Conservation (phyloP, 2,113 vertebrate genomes). For the Dromiciops gliroides region DNA sequence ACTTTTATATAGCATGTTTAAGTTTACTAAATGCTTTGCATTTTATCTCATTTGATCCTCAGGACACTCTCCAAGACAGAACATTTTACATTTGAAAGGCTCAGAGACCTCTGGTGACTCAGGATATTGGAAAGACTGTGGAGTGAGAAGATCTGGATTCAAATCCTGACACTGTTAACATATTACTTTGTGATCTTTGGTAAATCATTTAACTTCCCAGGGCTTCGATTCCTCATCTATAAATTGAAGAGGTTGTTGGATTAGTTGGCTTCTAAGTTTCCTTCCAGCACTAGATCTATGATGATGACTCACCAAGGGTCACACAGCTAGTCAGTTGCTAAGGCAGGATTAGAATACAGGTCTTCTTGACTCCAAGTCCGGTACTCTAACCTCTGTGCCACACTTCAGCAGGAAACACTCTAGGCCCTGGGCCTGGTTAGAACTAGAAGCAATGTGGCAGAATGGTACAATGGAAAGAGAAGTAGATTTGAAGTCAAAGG, state of each 20-base stretch:
- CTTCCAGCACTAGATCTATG: not conserved
- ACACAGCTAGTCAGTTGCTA: not conserved
- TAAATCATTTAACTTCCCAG: not conserved
- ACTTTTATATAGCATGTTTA: not conserved
- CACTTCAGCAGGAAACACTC: not conserved
- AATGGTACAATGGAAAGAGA: not conserved
- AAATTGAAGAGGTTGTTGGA: not conserved
- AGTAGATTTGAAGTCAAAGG: not conserved
- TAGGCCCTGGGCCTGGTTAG: not conserved
- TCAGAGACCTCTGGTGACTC: not conserved
- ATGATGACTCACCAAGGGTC: not conserved
- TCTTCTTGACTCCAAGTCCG: not conserved
- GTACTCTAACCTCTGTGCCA: not conserved
- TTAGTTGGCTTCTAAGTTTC: not conserved
- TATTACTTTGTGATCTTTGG: not conserved
- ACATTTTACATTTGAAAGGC: not conserved
- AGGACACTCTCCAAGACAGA: too few relatives aligned
- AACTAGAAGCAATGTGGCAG: not conserved
- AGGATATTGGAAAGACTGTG: not conserved
- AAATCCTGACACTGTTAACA: not conserved
- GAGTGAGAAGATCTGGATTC: not conserved
- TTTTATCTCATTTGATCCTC: too few relatives aligned
- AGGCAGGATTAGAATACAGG: not conserved
- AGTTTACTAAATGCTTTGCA: too few relatives aligned
- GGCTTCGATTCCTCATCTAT: not conserved